These are phyloP conservation scores for Aproaerema taeniolella DNA, from an alignment of 2,888 invertebrate species.

Conservation along the genomic window DNA sequence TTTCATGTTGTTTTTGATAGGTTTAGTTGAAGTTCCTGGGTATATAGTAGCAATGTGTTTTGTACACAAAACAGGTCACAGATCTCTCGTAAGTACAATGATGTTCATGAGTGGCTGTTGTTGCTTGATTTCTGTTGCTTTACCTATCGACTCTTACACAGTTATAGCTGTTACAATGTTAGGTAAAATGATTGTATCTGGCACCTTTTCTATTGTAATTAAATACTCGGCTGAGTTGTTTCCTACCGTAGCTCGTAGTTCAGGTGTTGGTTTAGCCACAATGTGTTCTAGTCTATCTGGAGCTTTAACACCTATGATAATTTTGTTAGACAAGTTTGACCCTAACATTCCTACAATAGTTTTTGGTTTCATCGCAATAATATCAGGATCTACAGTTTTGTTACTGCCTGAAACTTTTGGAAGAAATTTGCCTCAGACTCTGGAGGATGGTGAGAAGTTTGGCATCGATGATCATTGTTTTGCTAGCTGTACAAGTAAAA, in stretches of 20 bases:
- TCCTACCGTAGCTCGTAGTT: constrained; percentile 90
- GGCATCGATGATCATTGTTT: constrained; percentile 91
- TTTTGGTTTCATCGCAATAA: constrained; percentile 84
- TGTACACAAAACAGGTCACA: constrained; percentile 86
- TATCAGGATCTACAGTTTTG: constrained; percentile 84
- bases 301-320: constrained; percentile 87
- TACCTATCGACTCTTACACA: constrained; percentile 79
- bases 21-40: constrained; percentile 88
- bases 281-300: constrained; percentile 92
- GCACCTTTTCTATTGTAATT: constrained; percentile 90
- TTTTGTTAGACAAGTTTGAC: constrained; percentile 85
- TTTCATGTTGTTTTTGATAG: constrained; percentile 86
- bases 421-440: constrained; percentile 87
- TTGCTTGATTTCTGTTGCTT: constrained; percentile 83
- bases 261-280: constrained; percentile 89
- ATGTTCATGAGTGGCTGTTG: constrained; percentile 89
- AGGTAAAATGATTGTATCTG: constrained; percentile 90
- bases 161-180: constrained; percentile 83
- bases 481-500: constrained; percentile 74
- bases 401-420: constrained; percentile 89
- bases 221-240: constrained; percentile 93
- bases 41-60: constrained; percentile 83
- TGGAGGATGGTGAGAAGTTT: constrained; percentile 90
- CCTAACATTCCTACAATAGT: constrained; percentile 86
- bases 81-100: constrained; percentile 85